A percentile compares a stretch with the other conserved stretches of the same genome.
Conservation (phyloP, 2,113 vertebrate genomes). For the Syngnathoides biaculeatus region DNA sequence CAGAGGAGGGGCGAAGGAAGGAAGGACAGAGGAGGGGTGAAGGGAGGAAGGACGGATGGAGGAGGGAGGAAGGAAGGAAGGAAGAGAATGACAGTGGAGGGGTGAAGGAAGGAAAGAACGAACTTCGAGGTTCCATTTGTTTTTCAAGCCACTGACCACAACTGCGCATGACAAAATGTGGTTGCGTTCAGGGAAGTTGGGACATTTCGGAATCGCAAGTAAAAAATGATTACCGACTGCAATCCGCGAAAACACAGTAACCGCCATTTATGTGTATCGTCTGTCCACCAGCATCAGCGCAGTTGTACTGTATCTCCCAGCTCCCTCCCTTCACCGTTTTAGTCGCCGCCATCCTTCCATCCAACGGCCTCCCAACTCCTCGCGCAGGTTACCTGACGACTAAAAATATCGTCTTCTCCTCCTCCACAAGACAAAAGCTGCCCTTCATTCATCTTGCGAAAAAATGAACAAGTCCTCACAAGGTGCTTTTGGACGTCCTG, state of each 20-base stretch:
- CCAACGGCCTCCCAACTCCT: background rate
- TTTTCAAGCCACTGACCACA: no score
- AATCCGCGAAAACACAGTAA: conserved; percentile 14
- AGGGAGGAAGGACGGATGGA: no score
- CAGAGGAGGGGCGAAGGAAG: no score
- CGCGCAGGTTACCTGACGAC: conserved; percentile 6
- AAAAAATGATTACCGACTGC: background rate
- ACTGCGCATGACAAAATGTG: no score
- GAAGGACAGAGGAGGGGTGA: no score
- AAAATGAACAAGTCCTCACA: background rate
- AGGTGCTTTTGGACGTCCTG: background rate
- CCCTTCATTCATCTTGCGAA: conserved; percentile 22
- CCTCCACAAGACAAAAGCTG: conserved; percentile 7
- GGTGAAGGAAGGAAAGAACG: no score
- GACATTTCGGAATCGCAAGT: background rate
- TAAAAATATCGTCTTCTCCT: conserved; percentile 21
- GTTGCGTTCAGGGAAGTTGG: no score
- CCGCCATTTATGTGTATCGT: conserved; percentile 30
- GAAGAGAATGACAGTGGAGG: no score
- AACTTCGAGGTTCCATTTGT: no score
- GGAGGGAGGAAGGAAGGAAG: no score
- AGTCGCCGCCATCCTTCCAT: background rate
- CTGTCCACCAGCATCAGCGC: no score
- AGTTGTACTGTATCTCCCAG: background rate
- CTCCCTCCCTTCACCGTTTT: background rate